Base-by-base conservation (phyloP, 2,888 invertebrate species). In the Platycnemis pennipes region DNA sequence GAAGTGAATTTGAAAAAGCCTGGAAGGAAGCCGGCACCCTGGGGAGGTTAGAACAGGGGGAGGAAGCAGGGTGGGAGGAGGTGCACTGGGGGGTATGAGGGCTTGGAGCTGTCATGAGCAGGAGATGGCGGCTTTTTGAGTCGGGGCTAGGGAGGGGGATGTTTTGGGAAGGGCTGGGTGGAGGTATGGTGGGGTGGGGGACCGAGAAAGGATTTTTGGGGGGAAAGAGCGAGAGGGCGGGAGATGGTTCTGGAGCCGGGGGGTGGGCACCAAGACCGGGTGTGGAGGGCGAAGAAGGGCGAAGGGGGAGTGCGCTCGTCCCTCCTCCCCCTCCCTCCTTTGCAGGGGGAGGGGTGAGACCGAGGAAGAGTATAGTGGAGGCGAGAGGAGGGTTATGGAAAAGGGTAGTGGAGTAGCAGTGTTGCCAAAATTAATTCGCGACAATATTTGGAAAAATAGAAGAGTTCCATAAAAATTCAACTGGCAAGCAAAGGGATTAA, bases 71-170 rank as follows among this genome's bases (percentile, higher is more conserved):
- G 44, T 16, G 42, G 53, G 56, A 42, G 42, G 42, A 44, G 31
- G 13, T 53, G 45, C 37, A 22, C 56, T 22, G 26, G 89, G 53
- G 53, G 31, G 56, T 31, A 26, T 56, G 63, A 56, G 91, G 91
- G 63, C 63, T 63, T 69, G 91, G 56, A 63, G 91, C 91, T 91
- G 91, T 91, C 91, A 91, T 56, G 63, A 63, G 91, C 91, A 91
- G 91, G 91, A 91, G 91, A 91, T 91, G 91, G 91, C 91, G 63
- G 91, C 91, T 63, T 91, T 91, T 77, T 69, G 91, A 63, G 91
- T 91, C 44, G 56, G 69, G 91, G n/a, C 63, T 44, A 91, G 91
- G n/a, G n/a, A n/a, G n/a, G n/a, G 91, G 89, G 56, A 89, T 89
- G 56, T 89, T 44, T 44, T 44, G 63, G 11, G 11, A 44, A 63